Percentiles rank a stretch among this genome's conserved stretches.
These are phyloP conservation scores for Chaetodon trifasciatus DNA, from an alignment of 2,797 vertebrate genomes.

Conservation along the genomic window DNA sequence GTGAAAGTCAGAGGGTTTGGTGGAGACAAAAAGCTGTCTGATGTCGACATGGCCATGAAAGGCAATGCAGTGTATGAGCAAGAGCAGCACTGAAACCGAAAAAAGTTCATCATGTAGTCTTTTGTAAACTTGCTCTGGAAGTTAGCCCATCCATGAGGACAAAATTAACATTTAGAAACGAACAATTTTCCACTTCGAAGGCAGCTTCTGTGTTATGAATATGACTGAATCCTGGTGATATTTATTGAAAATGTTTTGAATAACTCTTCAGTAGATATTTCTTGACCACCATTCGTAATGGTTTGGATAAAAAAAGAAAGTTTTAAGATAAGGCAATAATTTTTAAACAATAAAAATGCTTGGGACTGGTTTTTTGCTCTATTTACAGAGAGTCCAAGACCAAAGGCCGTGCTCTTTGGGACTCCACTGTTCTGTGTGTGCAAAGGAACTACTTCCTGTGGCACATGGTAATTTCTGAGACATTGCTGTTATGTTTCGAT, in stretches of 20 bases:
- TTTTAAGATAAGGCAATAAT: neutral
- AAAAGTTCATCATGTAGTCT: neutral
- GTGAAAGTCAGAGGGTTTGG: neutral
- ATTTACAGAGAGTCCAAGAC: constrained; percentile 53
- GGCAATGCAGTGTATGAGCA: neutral
- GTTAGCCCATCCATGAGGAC: neutral
- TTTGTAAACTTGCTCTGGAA: neutral
- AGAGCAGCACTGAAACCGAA: neutral
- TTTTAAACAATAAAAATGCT: neutral
- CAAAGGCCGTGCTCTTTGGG: constrained; percentile 71
- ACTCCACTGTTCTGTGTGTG: constrained; percentile 78
- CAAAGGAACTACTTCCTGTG: constrained; percentile 77
- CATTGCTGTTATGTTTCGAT: neutral
- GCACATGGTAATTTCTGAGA: constrained; percentile 71
- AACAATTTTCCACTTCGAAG: neutral
- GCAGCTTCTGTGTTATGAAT: neutral
- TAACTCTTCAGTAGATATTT: neutral
- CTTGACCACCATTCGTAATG: neutral
- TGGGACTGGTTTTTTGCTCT: neutral
- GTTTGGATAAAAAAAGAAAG: neutral
- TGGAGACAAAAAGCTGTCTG: neutral
- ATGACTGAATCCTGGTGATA: neutral
- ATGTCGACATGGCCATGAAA: neutral
- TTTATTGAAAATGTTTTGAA: neutral
- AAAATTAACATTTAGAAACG: neutral